A percentile compares a stretch with the other conserved stretches of the same genome.
phyloP scores from a whole-genome alignment of 2,113 vertebrate species.

The Danionella cerebrum region DNA sequence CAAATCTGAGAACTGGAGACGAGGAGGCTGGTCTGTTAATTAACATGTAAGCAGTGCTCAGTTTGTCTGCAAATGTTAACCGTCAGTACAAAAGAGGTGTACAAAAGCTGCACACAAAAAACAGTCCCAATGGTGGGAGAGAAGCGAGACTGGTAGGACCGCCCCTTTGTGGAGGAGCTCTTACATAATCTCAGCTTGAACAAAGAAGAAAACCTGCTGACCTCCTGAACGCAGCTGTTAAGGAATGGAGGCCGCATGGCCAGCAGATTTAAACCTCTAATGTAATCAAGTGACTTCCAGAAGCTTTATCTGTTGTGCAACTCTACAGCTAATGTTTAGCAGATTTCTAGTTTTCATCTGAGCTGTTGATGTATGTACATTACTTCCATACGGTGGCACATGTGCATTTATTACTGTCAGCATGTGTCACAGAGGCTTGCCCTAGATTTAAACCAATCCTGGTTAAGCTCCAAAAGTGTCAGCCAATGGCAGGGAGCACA shows the following conservation, averaged over 20 bases:
- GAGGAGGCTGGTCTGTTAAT: slow-evolving; percentile 16
- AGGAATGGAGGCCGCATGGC: background rate
- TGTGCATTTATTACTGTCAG: slow-evolving; percentile 45
- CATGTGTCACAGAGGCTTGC: slow-evolving; percentile 54
- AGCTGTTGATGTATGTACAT: too few relatives aligned
- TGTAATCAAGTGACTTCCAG: background rate
- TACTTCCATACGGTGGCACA: background rate
- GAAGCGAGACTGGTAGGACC: slow-evolving; percentile 38
- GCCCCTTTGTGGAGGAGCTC: slow-evolving; percentile 38
- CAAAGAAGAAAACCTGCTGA: slow-evolving; percentile 25
- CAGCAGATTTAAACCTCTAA: background rate
- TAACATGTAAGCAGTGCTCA: slow-evolving; percentile 31
- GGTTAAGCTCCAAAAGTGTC: background rate
- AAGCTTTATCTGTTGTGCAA: background rate
- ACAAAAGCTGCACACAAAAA: slow-evolving; percentile 36
- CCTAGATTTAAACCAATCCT: slow-evolving; percentile 59
- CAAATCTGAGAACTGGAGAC: slow-evolving; percentile 6
- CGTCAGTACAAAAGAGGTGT: slow-evolving; percentile 6
- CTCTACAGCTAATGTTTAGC: background rate
- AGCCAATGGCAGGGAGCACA: slow-evolving; percentile 47
- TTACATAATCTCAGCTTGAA: slow-evolving; percentile 51
- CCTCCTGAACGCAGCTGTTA: slow-evolving; percentile 33
- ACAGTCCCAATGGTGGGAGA: slow-evolving; percentile 30
- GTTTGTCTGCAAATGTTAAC: slow-evolving; percentile 23
- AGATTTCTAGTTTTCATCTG: too few relatives aligned